A percentile compares a stretch with the other conserved stretches of the same genome.
Conservation (phyloP, 1,140 invertebrate genomes). For the Uloborus diversus region DNA sequence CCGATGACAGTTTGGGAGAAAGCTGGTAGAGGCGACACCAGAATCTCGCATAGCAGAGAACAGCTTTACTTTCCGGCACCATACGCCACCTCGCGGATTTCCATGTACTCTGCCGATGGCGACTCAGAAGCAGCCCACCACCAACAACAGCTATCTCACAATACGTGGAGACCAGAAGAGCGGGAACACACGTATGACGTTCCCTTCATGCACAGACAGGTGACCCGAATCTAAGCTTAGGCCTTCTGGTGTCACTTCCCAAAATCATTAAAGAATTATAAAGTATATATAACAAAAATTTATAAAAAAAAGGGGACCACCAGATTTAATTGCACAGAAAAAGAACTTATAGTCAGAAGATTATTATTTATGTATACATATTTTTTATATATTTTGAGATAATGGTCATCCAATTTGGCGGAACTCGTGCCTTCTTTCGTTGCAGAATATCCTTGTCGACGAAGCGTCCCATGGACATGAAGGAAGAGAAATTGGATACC, state of each 20-base stretch:
- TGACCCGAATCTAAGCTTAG: constrained; percentile 50
- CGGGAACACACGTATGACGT: constrained; percentile 57
- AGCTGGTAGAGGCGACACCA: constrained; percentile 17
- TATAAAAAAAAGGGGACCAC: background rate
- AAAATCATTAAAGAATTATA: background rate
- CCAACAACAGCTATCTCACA: constrained; percentile 24
- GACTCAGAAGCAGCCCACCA: constrained; percentile 3
- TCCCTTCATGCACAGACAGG: constrained; percentile 55
- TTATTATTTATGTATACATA: background rate
- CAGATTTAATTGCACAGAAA: background rate
- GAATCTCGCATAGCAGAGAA: constrained; percentile 45
- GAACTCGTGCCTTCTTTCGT: constrained; percentile 52
- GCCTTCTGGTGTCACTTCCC: constrained; percentile 41
- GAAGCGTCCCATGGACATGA: constrained; percentile 27
- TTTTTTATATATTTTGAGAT: constrained; percentile 1
- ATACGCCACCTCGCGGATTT: constrained; percentile 54
- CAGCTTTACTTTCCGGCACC: constrained; percentile 58
- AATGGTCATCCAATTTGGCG: constrained; percentile 35
- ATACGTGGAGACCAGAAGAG: constrained; percentile 25
- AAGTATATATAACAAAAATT: background rate
- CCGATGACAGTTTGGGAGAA: constrained; percentile 58
- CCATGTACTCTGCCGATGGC: constrained; percentile 54
- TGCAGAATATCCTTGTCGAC: constrained; percentile 49
- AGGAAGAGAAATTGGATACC: constrained; percentile 48
- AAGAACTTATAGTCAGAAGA: background rate